phyloP scores from a whole-genome alignment of 2,113 vertebrate species.

The Lucifuga dentata region DNA sequence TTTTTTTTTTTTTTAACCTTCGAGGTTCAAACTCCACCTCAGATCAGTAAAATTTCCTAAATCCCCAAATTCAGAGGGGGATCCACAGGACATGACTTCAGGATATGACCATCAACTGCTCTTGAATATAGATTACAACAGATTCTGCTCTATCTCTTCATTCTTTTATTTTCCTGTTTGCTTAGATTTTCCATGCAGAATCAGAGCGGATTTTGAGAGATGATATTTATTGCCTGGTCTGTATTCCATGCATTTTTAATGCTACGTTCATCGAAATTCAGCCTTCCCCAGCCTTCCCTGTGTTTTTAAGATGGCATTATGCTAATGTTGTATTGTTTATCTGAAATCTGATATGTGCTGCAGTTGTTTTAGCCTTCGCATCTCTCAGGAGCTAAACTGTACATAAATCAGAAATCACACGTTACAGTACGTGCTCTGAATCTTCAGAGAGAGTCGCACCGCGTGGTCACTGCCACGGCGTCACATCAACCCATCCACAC shows the following conservation, averaged over 20 bases:
- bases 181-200: background rate
- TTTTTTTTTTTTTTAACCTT: too few relatives aligned
- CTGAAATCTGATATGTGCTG: background rate
- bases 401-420: background rate
- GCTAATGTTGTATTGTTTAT: conserved; percentile 45
- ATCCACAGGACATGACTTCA: too few relatives aligned
- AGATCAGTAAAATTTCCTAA: too few relatives aligned
- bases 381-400: background rate
- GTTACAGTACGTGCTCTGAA: background rate
- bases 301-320: conserved; percentile 38
- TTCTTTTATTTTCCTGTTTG: background rate
- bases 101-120: too few relatives aligned
- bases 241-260: conserved; percentile 52
- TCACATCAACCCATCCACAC: background rate
- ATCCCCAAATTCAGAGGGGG: too few relatives aligned
- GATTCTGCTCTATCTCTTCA: background rate
- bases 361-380: background rate
- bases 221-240: conserved; percentile 20
- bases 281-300: too few relatives aligned
- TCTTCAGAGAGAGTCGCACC: conserved; percentile 4
- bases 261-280: conserved; percentile 22
- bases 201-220: too few relatives aligned
- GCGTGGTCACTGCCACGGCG: background rate
- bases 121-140: too few relatives aligned
- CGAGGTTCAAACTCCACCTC: too few relatives aligned